These are phyloP conservation scores for Epizoanthus illoricatus DNA, from an alignment of 92 coral and sea anemone genomes.

Conservation along the genomic window DNA sequence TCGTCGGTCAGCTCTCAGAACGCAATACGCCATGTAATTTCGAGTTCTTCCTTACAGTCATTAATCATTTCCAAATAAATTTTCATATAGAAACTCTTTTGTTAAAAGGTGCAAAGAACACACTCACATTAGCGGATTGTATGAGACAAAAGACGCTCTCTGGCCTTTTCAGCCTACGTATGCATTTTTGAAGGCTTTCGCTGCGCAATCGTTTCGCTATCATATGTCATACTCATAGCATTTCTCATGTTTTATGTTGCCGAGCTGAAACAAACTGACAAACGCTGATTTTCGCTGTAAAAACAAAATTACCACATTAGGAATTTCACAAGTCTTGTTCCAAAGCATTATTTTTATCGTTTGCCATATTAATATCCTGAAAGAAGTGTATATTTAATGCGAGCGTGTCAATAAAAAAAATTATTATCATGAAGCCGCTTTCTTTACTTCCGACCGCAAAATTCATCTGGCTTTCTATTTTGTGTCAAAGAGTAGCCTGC, in stretches of 20 bases:
- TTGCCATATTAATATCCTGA: background rate
- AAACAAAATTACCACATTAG: too few species aligned
- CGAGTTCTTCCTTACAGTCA: background rate
- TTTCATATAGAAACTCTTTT: slow-evolving; percentile 11
- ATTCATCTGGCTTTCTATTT: slow-evolving; percentile 7
- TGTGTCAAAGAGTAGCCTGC: background rate
- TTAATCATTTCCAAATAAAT: slow-evolving; percentile 17
- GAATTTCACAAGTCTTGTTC: background rate
- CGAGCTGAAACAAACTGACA: background rate
- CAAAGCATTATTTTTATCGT: too few species aligned
- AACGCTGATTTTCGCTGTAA: background rate
- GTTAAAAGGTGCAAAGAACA: slow-evolving; percentile 7
- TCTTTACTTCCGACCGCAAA: slow-evolving; percentile 32
- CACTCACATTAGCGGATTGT: slow-evolving; percentile 30
- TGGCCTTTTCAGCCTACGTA: background rate
- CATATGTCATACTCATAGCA: too few species aligned
- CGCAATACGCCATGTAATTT: background rate
- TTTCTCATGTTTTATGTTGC: background rate
- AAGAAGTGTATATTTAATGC: slow-evolving; percentile 19
- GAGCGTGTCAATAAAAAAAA: slow-evolving; percentile 24
- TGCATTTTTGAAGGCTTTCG: background rate
- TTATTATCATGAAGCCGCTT: slow-evolving; percentile 16
- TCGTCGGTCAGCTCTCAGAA: background rate
- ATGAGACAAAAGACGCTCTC: background rate
- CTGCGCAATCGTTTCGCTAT: background rate